Evolutionary conservation across 2,888 invertebrate species (phyloP).

Genomic region (Hartigia nigra): DNA sequence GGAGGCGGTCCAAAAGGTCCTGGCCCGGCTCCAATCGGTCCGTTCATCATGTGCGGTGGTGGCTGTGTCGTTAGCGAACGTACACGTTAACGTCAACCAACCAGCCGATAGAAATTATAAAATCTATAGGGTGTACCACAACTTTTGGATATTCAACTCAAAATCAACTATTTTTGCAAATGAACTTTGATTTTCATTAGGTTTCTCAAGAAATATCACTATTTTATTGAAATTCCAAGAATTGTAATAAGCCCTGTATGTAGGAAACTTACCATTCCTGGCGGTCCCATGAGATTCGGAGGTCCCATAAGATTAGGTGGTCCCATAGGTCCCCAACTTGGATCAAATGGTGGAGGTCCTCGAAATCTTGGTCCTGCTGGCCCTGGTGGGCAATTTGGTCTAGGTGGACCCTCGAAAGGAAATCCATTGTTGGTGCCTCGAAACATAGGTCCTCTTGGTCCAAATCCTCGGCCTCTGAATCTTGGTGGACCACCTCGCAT

Average conservation of each 20-base stretch:
- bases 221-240: conserved; percentile 19
- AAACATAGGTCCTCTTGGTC: conserved; percentile 67
- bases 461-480: conserved; percentile 75
- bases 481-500: conserved; percentile 71
- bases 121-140: neutral
- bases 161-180: conserved; percentile 11
- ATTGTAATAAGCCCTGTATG: conserved; percentile 1
- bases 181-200: conserved; percentile 31
- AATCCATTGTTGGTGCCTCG: conserved; percentile 67
- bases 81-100: neutral
- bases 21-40: conserved; percentile 60
- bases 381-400: conserved; percentile 65
- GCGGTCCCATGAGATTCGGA: conserved; percentile 60
- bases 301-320: conserved; percentile 63
- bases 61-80: conserved; percentile 44
- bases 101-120: neutral
- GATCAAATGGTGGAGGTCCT: conserved; percentile 73
- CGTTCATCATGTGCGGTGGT: conserved; percentile 65
- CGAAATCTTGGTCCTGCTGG: conserved; percentile 66
- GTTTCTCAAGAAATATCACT: conserved; percentile 31
- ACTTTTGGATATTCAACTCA: neutral
- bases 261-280: conserved; percentile 63
- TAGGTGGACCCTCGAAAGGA: conserved; percentile 68
- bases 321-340: conserved; percentile 78
- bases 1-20: conserved; percentile 67